Base-by-base conservation (phyloP, 23 tunicate genomes). In the Oikopleura dioica region DNA sequence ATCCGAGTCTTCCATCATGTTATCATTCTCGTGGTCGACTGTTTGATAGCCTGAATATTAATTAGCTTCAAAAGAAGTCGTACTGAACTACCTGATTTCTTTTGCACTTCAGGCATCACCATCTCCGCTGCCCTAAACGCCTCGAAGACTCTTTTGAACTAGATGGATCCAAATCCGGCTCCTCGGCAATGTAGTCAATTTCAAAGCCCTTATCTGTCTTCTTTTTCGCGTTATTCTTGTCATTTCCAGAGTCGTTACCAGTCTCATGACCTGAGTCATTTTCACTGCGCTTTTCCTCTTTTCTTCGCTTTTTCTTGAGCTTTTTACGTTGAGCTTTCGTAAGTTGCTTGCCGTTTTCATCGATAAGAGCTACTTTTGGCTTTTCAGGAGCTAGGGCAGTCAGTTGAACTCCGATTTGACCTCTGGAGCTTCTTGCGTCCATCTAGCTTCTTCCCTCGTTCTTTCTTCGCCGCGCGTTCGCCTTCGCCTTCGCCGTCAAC, bases 101-200 rank as follows among this genome's bases (percentile, higher is more conserved):
- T 23, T 0, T 30, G 0, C 1, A 79, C 84, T 79, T 92, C 87
- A 36, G 86, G 95, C 1, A 85, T 95, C 36, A 92, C 83, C 4
- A 63, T 12, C 26, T 63, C 30, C 72, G 72, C 72, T 24, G 72
- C 72, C 63, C 83, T 78, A 68, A 92, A 92, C 0, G 99, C 99
- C 77, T 86, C 85, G 67, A 92, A 92, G 9, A 92, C 81, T 76
- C 86, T 86, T 37, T 86, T 86, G 75, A 92, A 92, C 81, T 84
- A 0, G 81, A 77, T 0, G 95, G 99, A 59, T 92, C 95, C 55
- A 92, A 83, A 37, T 83, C 84, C 1, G 99, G 99, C 55, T 82
- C 86, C 35, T 86, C 82, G 2, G 87, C 81, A 24, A 92, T 92
- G 58, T 92, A 92, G 51, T 83, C 82, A 76, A 82, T 38, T 16